Conservation (phyloP, 2,797 vertebrate species). For the Enoplosus armatus region DNA sequence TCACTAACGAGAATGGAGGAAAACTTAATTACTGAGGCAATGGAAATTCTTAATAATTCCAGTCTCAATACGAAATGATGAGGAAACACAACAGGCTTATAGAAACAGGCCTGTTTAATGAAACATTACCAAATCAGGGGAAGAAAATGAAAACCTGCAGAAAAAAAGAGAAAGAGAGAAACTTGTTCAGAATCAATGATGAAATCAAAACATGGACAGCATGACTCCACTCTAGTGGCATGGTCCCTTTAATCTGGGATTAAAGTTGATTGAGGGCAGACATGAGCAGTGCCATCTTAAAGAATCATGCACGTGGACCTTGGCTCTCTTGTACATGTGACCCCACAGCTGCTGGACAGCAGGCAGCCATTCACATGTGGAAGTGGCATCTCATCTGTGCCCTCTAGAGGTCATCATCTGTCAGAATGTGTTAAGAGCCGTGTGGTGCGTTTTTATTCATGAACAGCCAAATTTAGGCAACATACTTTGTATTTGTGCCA, state of each 20-base stretch:
- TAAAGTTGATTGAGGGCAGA: slow-evolving; percentile 80
- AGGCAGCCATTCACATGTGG: slow-evolving; percentile 25
- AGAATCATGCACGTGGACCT: slow-evolving; percentile 75
- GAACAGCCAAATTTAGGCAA: not conserved
- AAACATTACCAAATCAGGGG: not conserved
- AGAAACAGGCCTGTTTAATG: not conserved
- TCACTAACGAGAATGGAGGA: not conserved
- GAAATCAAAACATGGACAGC: slow-evolving; percentile 62
- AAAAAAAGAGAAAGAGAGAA: slow-evolving; percentile 16
- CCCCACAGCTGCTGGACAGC: slow-evolving; percentile 43
- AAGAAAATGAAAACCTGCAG: slow-evolving; percentile 13
- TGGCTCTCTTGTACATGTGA: slow-evolving; percentile 65
- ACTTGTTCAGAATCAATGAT: slow-evolving; percentile 57
- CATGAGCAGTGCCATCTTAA: slow-evolving; percentile 78
- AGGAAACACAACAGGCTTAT: not conserved
- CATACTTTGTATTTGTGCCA: not conserved
- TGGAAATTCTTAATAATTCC: not conserved
- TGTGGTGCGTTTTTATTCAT: not conserved
- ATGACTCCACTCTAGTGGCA: slow-evolving; percentile 65
- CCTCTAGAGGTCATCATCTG: slow-evolving; percentile 63
- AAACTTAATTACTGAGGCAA: not conserved
- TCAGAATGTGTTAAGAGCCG: not conserved
- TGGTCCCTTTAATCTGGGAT: slow-evolving; percentile 82
- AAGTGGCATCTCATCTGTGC: slow-evolving; percentile 30
- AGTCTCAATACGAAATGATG: not conserved